A percentile compares a stretch with the other conserved stretches of the same genome.
Conservation (phyloP, 2,113 vertebrate species). For the Nycticryphes semicollaris region DNA sequence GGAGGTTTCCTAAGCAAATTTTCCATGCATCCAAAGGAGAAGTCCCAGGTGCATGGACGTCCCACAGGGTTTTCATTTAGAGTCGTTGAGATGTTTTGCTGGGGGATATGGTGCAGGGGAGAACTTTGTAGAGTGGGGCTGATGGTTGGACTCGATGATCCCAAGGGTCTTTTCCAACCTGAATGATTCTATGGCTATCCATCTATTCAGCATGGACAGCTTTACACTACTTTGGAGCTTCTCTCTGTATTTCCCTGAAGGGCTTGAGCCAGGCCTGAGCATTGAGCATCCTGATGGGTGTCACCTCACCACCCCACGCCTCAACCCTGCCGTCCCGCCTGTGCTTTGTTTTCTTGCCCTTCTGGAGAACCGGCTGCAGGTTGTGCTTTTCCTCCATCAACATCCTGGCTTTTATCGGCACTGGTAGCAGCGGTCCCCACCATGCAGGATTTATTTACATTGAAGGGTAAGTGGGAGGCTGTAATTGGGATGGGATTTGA, state of each 20-base stretch:
- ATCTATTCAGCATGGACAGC: rapidly evolving
- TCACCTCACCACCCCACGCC: not conserved
- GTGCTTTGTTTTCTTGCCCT: not conserved
- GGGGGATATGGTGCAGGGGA: too few relatives aligned
- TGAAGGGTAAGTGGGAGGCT: slow-evolving; percentile 58
- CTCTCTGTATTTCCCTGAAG: not conserved
- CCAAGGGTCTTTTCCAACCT: too few relatives aligned
- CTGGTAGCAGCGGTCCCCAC: slow-evolving; percentile 21
- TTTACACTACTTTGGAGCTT: not conserved
- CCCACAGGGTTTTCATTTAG: not conserved
- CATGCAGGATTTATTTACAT: slow-evolving; percentile 31
- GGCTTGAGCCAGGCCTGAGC: not conserved
- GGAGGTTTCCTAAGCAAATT: not conserved
- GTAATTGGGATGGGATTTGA: slow-evolving; percentile 63
- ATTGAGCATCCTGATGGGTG: not conserved
- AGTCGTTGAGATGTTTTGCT: too few relatives aligned
- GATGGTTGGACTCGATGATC: too few relatives aligned
- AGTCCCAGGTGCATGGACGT: not conserved
- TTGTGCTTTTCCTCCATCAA: slow-evolving; percentile 10
- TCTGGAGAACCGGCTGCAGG: not conserved
- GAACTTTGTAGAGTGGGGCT: too few relatives aligned
- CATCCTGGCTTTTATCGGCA: not conserved
- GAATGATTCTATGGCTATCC: not conserved
- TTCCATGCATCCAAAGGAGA: not conserved
- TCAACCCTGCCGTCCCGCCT: rapidly evolving